A percentile compares a stretch with the other conserved stretches of the same genome.
These are phyloP conservation scores for Manis crassicaudata DNA, from an alignment of 2,797 vertebrate genomes.

Conservation along the genomic window DNA sequence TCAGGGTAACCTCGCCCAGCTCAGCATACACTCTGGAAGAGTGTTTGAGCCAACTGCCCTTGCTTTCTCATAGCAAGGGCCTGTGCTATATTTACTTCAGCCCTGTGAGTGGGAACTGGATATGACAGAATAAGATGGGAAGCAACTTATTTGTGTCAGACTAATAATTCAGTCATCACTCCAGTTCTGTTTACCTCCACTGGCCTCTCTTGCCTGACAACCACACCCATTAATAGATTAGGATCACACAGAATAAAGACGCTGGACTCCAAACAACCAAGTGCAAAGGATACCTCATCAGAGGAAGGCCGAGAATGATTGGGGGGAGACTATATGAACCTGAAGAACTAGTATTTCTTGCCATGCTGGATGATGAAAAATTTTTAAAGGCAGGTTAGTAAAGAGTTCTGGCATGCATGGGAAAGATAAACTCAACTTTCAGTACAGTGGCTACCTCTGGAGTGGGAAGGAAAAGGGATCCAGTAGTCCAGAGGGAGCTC, in stretches of 20 bases:
- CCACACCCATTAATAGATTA: slow-evolving; percentile 56
- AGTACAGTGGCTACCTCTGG: not conserved
- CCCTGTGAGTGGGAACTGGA: not conserved
- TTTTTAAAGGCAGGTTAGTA: slow-evolving; percentile 1
- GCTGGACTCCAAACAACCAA: slow-evolving; percentile 28
- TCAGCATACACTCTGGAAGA: not conserved
- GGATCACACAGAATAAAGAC: slow-evolving; percentile 53
- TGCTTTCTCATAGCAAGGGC: not conserved
- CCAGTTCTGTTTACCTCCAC: slow-evolving; percentile 10
- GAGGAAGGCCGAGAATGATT: slow-evolving; percentile 33
- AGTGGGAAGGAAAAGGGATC: not conserved
- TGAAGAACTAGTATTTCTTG: slow-evolving; percentile 73
- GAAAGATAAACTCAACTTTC: slow-evolving; percentile 33
- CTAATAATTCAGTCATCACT: not conserved
- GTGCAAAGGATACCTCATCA: slow-evolving; percentile 66
- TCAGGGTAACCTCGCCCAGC: not conserved
- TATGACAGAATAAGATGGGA: slow-evolving; percentile 15
- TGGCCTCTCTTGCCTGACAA: not conserved
- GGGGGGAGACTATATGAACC: slow-evolving; percentile 22
- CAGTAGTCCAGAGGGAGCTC: not conserved
- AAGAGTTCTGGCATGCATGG: slow-evolving; percentile 13
- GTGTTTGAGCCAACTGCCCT: not conserved
- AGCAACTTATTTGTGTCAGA: not conserved
- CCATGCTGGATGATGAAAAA: not conserved
- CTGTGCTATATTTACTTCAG: not conserved